Evolutionary conservation across 2,113 vertebrate genomes (phyloP), one percentile per base, ranked within the genome.

Genomic region (Crocuta crocuta): DNA sequence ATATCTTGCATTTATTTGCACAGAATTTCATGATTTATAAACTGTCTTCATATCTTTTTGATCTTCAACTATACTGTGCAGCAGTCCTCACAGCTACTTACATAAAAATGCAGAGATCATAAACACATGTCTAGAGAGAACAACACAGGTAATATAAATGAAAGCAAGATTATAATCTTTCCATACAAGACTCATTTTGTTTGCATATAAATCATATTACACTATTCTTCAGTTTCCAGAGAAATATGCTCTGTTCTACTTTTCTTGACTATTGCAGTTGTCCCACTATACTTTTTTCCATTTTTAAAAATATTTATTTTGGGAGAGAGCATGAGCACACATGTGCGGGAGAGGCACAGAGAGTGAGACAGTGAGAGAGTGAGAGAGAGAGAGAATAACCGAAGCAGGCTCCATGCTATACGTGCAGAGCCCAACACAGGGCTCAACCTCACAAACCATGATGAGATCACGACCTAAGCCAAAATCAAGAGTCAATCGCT

Each of bases 21-120:
- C 16, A 83, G 26, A 81, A 81, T 10, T 70, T 84, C 66, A 84
- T 35, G 12, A 93, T 35, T 90, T 95, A 93, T 13, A 31, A 92
- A 65, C 43, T 85, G 10, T 84, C 81, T 84, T 84, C 45, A 2
- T 50, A 84, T 86, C 55, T 63, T 93, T 86, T 82, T 83, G 45
- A 73, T 63, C 33, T 92, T 48, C 43, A 66, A 35, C 9, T 86
- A 13, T 10, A 82, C 68, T 79, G 7, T 70, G 7, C 13, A 13
- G 39, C 10, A 53, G 39, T 66, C 55, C 19, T 85, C 33, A 89
- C 9, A 93, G 55, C 19, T 78, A 93, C 31, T 15, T 91, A 48
- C 39, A 95, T n/a, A 96, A 92, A 91, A 89, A 92, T 33, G 21
- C 12, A 89, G 10, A 17, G 53, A 89, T 92, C 15, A 92, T 28